Conservation (phyloP, 2,113 vertebrate species). For the Sigmodon hispidus region DNA sequence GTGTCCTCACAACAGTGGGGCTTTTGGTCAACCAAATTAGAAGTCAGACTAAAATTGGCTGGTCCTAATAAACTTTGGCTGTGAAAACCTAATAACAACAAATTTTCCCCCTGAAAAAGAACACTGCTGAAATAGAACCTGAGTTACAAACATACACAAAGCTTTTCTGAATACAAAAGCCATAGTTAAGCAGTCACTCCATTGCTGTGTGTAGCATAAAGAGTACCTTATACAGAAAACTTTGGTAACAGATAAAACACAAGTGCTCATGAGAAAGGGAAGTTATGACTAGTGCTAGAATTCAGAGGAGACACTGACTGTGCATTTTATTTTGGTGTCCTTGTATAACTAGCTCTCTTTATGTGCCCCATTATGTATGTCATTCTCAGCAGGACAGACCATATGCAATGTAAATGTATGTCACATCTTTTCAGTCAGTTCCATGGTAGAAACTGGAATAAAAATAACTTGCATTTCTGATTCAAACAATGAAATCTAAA, state of each 20-base stretch:
- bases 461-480: constrained; percentile 68
- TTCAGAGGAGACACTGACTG: background rate
- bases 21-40: background rate
- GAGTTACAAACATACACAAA: background rate
- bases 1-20: background rate
- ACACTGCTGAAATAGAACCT: background rate
- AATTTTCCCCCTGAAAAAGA: background rate
- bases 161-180: background rate
- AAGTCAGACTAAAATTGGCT: background rate
- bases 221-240: fast-evolving
- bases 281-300: background rate
- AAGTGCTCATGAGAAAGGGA: background rate
- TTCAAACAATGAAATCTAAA: constrained; percentile 80
- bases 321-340: background rate
- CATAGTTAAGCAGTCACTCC: background rate
- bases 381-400: constrained; percentile 58
- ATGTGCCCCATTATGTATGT: background rate
- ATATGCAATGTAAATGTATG: constrained; percentile 57
- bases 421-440: constrained; percentile 48
- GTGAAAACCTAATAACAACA: background rate
- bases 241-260: background rate
- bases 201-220: fast-evolving
- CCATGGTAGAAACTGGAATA: constrained; percentile 70
- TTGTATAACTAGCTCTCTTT: background rate
- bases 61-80: background rate